phyloP scores from a whole-genome alignment of 1,140 invertebrate species.

The Drosophila oshimai region DNA sequence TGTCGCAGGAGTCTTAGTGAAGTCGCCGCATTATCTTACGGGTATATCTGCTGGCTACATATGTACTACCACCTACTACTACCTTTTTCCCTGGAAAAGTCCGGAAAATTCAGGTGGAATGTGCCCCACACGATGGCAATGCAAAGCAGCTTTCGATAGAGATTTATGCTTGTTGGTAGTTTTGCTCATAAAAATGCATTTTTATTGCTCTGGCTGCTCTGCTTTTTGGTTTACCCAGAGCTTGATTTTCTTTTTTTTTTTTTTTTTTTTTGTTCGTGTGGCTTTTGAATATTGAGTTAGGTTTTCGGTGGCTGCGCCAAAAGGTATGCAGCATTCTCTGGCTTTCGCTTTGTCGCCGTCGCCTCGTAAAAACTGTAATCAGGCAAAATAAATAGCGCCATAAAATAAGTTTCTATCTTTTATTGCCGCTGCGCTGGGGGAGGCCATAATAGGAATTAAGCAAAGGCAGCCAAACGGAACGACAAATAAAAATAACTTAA shows the following conservation, averaged over 20 bases:
- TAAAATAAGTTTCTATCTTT: constrained; percentile 81
- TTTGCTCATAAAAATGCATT: constrained; percentile 81
- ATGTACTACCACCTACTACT: constrained; percentile 16
- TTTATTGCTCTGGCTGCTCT: constrained; percentile 71
- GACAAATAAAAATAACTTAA: constrained; percentile 67
- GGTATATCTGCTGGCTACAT: constrained; percentile 49
- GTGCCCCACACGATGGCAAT: constrained; percentile 47
- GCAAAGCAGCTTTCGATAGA: constrained; percentile 81
- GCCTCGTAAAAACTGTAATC: constrained; percentile 80
- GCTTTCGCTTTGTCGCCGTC: constrained; percentile 55
- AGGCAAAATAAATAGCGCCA: constrained; percentile 79
- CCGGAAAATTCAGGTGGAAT: constrained; percentile 11
- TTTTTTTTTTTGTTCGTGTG: constrained; percentile 25
- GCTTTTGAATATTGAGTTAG: constrained; percentile 80
- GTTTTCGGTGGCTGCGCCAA: constrained; percentile 44
- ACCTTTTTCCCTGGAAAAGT: too few species aligned
- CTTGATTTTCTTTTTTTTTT: neutral
- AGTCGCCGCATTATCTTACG: constrained; percentile 74
- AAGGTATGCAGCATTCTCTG: constrained; percentile 50
- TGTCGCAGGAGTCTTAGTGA: constrained; percentile 66
- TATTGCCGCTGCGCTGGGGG: constrained; percentile 48
- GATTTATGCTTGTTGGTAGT: constrained; percentile 81
- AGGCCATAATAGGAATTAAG: constrained; percentile 65
- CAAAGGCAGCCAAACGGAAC: constrained; percentile 31
- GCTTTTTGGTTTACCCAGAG: constrained; percentile 41